These are phyloP conservation scores for Tenrec ecaudatus DNA, from an alignment of 2,113 vertebrate genomes.

Conservation along the genomic window DNA sequence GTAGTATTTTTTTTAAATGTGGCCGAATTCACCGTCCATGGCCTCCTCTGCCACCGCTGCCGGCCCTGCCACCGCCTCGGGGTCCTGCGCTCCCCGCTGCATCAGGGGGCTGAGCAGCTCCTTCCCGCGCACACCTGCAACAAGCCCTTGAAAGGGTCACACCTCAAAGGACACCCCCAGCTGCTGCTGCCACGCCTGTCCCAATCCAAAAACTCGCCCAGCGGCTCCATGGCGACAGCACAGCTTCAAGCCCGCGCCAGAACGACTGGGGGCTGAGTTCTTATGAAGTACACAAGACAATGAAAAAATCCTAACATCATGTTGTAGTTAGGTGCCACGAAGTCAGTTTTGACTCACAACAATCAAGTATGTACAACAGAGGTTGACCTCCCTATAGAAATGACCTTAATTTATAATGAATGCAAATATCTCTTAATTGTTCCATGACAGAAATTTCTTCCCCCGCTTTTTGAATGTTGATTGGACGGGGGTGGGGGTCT, in stretches of 20 bases:
- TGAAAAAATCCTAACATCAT: background rate
- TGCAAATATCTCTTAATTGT: too few relatives aligned
- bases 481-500: too few relatives aligned
- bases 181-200: constrained; percentile 72
- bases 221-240: constrained; percentile 79
- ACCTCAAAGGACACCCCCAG: constrained; percentile 76
- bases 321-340: too few relatives aligned
- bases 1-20: background rate
- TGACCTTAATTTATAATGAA: too few relatives aligned
- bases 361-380: too few relatives aligned
- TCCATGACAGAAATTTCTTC: too few relatives aligned
- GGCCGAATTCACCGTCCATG: constrained; percentile 12
- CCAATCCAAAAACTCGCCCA: constrained; percentile 72
- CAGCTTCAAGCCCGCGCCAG: constrained; percentile 13
- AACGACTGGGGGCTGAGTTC: rapidly evolving
- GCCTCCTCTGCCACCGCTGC: background rate
- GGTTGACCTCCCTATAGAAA: too few relatives aligned
- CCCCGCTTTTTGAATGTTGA: too few relatives aligned
- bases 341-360: too few relatives aligned
- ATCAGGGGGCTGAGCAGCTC: constrained; percentile 79
- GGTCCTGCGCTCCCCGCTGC: constrained; percentile 66
- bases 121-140: constrained; percentile 77
- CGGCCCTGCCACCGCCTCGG: background rate
- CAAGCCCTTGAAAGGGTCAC: constrained; percentile 70
- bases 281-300: background rate